Evolutionary conservation across 64 coral and sea anemone species (phyloP), one percentile per base, ranked within the genome.

Genomic region (Stichodactyla mertensii): DNA sequence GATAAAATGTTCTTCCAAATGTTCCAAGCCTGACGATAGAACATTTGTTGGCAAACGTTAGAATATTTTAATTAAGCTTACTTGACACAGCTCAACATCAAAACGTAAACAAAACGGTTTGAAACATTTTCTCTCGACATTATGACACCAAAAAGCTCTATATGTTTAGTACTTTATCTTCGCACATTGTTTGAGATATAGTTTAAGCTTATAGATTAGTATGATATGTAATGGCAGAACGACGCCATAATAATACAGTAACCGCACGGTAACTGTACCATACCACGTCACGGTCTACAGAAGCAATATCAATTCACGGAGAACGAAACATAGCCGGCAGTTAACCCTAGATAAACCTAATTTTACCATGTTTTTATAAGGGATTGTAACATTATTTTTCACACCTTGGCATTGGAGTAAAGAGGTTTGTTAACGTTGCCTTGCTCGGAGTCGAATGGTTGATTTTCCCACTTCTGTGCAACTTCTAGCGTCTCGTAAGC

Each of bases 381-480:
- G n/a, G 69, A 11, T 74, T 74, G 14, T 13, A 74, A 31, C 22
- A 74, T 74, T 31, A 74, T 31, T 74, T 74, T 74, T 74, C 69
- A 31, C 24, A 74, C 69, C 69, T 74, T 74, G 27, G n/a, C 78
- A 15, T 81, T 81, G 78, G 77, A 51, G 13, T 92, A 87, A 69
- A 10, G 55, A 71, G 24, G 84, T 52, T 22, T 59, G 66, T 26
- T 91, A 74, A 31, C 69, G 26, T 54, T 20, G 18, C 53, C 78
- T 81, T 81, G 78, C 51, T 81, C 52, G 16, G 78, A 81, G 51
- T 55, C 78, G 55, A 55, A 74, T 19, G 92, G 77, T 27, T 70
- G 66, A 78, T 83, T 87, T 77, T 90, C 85, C 92, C 92, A 94
- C 59, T 89, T 87, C 78, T 90, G 64, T 54, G 86, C 88, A 22